Evolutionary conservation across 1,140 invertebrate genomes (phyloP).

Genomic region (Maconellicoccus hirsutus): DNA sequence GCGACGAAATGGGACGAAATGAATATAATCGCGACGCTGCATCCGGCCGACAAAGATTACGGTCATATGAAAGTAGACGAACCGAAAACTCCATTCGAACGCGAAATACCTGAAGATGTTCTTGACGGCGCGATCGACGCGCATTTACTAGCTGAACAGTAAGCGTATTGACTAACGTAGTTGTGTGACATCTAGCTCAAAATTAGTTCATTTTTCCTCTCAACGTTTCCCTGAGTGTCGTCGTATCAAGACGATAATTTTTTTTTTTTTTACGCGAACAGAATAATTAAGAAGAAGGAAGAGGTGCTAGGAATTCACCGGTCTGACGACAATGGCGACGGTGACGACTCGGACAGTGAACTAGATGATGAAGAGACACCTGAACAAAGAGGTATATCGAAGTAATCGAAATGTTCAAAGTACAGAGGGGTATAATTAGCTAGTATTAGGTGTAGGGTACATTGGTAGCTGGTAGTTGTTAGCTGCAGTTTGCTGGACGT

Average conservation of each 20-base stretch:
- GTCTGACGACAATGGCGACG: conserved; percentile 35
- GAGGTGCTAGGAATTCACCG: background rate
- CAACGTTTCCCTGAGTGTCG: background rate
- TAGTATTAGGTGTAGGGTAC: too few species aligned
- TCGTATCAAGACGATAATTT: too few species aligned
- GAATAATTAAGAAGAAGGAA: conserved; percentile 24
- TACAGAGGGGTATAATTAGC: too few species aligned
- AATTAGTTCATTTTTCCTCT: background rate
- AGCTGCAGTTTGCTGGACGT: too few species aligned
- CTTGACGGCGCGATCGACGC: conserved; percentile 62
- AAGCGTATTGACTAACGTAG: conserved; percentile 31
- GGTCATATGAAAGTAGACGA: conserved; percentile 99
- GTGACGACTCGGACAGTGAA: conserved; percentile 46
- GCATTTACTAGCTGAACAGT: conserved; percentile 61
- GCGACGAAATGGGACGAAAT: conserved; percentile 97
- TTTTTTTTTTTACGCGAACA: too few species aligned
- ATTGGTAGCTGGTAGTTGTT: too few species aligned
- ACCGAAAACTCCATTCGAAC: conserved; percentile 90
- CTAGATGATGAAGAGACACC: conserved; percentile 49
- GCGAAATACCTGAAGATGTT: conserved; percentile 52
- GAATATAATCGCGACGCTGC: conserved; percentile 96
- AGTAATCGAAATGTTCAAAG: too few species aligned
- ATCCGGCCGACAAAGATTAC: conserved; percentile 97
- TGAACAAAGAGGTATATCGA: conserved; percentile 49
- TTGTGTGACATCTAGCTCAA: background rate